phyloP scores from a whole-genome alignment of 2,888 invertebrate species.

The Agrochola macilenta region DNA sequence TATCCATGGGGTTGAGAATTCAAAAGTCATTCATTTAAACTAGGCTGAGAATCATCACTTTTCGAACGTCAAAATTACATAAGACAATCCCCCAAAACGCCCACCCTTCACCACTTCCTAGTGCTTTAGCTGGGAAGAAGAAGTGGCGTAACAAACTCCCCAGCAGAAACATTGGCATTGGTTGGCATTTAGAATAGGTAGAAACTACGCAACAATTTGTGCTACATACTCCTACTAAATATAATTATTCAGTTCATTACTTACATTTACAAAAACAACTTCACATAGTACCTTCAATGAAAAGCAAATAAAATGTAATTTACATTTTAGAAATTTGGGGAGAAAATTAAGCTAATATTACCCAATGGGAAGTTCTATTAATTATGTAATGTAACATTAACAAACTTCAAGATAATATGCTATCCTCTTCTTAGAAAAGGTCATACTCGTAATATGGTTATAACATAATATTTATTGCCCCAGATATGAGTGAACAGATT shows the following conservation, averaged over 20 bases:
- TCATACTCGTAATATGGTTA: too few species aligned
- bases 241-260: constrained; percentile 21
- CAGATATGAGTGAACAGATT: not conserved
- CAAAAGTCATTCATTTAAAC: too few species aligned
- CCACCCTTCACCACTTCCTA: too few species aligned
- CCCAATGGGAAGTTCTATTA: constrained; percentile 24
- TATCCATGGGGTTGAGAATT: too few species aligned
- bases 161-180: too few species aligned
- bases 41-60: too few species aligned
- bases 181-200: not conserved
- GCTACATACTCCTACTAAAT: not conserved
- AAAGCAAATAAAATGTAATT: constrained; percentile 52
- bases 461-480: not conserved
- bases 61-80: too few species aligned
- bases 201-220: not conserved
- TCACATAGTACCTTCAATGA: constrained; percentile 18
- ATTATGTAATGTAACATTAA: constrained; percentile 30
- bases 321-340: constrained; percentile 1
- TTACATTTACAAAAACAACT: constrained; percentile 15
- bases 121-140: too few species aligned
- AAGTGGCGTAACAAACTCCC: too few species aligned
- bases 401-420: not conserved
- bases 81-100: too few species aligned
- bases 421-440: not conserved
- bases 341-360: constrained; percentile 46